Evolutionary conservation across 2,113 vertebrate genomes (phyloP).

Genomic region (Vulpes lagopus): DNA sequence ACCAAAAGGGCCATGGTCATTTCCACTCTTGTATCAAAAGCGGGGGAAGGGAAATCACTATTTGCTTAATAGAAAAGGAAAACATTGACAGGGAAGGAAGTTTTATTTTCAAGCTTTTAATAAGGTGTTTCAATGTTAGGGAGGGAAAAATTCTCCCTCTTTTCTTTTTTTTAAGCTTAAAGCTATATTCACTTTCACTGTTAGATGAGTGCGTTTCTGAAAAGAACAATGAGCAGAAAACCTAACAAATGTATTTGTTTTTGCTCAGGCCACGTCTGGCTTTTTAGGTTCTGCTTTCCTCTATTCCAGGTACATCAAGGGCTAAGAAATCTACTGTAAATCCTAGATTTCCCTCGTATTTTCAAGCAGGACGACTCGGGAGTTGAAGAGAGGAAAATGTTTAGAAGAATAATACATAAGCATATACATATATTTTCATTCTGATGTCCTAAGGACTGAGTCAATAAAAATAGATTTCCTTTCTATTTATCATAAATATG

Average conservation of each 20-base stretch:
- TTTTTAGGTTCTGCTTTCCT: conserved; percentile 33
- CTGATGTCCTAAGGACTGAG: not conserved
- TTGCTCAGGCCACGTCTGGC: not conserved
- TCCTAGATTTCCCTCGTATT: not conserved
- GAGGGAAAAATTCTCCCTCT: not conserved
- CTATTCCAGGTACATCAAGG: not conserved
- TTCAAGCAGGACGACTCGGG: not conserved
- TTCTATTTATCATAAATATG: conserved; percentile 40
- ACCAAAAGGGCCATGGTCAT: conserved; percentile 76
- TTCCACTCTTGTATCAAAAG: conserved; percentile 76
- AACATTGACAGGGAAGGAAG: conserved; percentile 71
- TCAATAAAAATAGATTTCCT: conserved; percentile 55
- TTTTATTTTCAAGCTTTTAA: conserved; percentile 75
- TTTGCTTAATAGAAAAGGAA: conserved; percentile 85
- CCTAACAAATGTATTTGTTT: conserved; percentile 1
- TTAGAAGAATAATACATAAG: not conserved
- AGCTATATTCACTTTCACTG: conserved; percentile 31
- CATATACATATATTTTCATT: not conserved
- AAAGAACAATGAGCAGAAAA: not conserved
- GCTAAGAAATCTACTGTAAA: not conserved
- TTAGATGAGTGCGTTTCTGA: conserved; percentile 49
- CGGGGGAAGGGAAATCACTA: conserved; percentile 82
- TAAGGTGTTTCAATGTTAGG: conserved; percentile 47
- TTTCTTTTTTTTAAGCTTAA: not conserved
- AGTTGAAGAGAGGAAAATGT: not conserved